Evolutionary conservation across 2,113 vertebrate genomes (phyloP), one percentile per base, ranked within the genome.

Genomic region (Phasianus colchicus): DNA sequence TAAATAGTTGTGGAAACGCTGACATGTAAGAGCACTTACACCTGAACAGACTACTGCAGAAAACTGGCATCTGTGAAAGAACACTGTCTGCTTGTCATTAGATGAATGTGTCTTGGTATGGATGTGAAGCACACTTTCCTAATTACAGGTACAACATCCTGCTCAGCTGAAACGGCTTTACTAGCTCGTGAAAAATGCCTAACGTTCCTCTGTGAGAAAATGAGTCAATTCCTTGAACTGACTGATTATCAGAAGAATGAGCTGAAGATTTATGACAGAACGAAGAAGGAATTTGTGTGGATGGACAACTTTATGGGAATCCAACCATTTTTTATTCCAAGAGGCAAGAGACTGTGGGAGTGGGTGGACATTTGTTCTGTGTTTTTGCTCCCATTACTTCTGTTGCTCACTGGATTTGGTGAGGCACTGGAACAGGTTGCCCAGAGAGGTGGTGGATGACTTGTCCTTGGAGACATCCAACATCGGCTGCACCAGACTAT

Each of bases 311-410:
- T 98, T 58, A 98, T 99, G 64, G 99, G 99, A 95, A 99, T 99
- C 58, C 97, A 98, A 61, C 99, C 99, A 4, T 99, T 99, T 97
- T 99, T 99, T 97, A 99, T 99, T 79, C 94, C 98, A 50, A 97
- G 97, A 97, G 99, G 99, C 98, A 97, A 98, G 97, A 88, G 40
- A 48, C 40, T 71, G 20, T 77, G 94, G 93, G 85, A 92, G n/a
- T 58, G 90, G 69, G 61, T 67, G 27, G 75, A 65, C 15, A 4
- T 75, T 22, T 72, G 32, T 48, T 75, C 29, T 65, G 43, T 82
- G 27, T 3, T n/a, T 89, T 27, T 74, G 30, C 73, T 83, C 61
- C n/a, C 14, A 18, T 4, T 61, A 47, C 22, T 76, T 89, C 18
- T 43, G 47, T 89, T 93, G 36, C 2, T 88, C 36, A 19, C 38